Percentiles rank a stretch among this genome's conserved stretches.
Conservation (phyloP, 2,113 vertebrate species). For the Amazona guildingii region DNA sequence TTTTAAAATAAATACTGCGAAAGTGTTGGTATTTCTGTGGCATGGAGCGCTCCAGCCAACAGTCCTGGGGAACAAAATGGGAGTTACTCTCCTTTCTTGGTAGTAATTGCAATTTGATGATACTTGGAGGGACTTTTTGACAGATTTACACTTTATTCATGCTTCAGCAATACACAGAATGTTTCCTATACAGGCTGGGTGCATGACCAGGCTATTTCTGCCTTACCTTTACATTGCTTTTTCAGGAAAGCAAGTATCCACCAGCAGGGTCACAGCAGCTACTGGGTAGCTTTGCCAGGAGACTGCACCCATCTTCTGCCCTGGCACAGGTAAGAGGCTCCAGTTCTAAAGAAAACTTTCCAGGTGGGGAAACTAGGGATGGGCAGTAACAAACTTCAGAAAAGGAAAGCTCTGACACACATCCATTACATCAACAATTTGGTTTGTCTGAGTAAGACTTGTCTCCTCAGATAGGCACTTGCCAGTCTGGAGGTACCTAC, state of each 20-base stretch:
- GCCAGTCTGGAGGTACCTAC: neutral
- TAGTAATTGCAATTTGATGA: neutral
- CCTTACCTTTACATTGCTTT: neutral
- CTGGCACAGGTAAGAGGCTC: neutral
- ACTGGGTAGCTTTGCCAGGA: neutral
- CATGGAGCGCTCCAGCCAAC: neutral
- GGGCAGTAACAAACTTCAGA: neutral
- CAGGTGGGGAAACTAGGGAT: neutral
- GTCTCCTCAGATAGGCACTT: neutral
- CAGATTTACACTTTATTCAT: neutral
- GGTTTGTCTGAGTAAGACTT: neutral
- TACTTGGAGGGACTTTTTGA: neutral
- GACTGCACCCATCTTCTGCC: neutral
- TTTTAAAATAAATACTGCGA: neutral
- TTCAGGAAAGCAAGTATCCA: neutral
- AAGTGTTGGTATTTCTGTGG: neutral
- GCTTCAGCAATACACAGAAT: neutral
- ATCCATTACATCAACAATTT: neutral
- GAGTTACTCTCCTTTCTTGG: neutral
- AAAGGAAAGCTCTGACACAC: neutral
- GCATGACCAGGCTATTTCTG: neutral
- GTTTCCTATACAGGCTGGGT: neutral
- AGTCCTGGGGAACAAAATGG: neutral
- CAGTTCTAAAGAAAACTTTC: neutral
- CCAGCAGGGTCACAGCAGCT: neutral